Base-by-base conservation (phyloP, 2,888 invertebrate species). In the Altica lythri region DNA sequence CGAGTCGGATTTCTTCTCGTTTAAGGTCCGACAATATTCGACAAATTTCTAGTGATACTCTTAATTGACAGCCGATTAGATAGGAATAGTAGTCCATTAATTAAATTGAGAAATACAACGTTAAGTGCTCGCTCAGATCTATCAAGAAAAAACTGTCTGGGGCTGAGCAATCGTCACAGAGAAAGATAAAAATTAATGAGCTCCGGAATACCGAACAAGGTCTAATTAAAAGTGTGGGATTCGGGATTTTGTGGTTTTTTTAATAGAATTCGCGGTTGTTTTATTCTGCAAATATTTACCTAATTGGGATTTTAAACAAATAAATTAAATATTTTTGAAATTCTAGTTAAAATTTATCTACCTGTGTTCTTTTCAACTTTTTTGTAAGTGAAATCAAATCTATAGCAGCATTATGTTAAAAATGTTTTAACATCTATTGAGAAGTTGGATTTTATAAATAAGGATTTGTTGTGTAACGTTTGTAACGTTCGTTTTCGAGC, bases 51-150 rank as follows among this genome's bases (percentile, higher is more conserved):
- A 61, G 63, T 64, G 67, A 65, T 69, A 68, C 60, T 63, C 62
- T 69, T 74, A 74, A 74, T 74, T 74, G 74, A 74, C 74, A 73
- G 72, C 68, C 68, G 73, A 73, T 74, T 74, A 74, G 74, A 73
- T 72, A 71, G 59, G 57, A 63, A 55, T 53, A 64, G n/a, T n/a
- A n/a, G 57, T 56, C 65, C 71, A 68, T 72, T 71, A 72, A 70
- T 71, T 70, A 64, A 57, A 52, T 52, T 57, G 53, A 61, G 60
- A 59, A 64, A 62, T 63, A 61, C 60, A 51, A 55, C 57, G n/a
- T 57, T 55, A 52, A 52, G 47, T 54, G 59, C 46, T 42, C 50
- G 45, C 29, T 46, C 29, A 32, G 49, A 45, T 49, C 54, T 48
- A 54, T 54, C 49, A 17, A 25, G 51, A 43, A 59, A 66, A 62